Percentiles rank a stretch among this genome's conserved stretches.
Conservation (phyloP, 2,888 invertebrate genomes). For the Piscicola geometra region DNA sequence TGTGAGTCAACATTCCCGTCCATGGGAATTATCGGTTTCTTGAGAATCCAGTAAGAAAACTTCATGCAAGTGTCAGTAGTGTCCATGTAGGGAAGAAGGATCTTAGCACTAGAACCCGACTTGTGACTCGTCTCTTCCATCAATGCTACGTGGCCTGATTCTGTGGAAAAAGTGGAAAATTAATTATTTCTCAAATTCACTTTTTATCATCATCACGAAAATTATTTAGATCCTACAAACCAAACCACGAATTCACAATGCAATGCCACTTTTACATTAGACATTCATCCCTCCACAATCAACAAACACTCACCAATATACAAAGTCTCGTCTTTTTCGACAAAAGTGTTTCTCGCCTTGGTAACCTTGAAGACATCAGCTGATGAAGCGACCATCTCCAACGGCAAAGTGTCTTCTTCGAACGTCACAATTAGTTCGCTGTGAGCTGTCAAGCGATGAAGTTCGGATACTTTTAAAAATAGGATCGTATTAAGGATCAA, state of each 20-base stretch:
- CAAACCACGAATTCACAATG: no score
- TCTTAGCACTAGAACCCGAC: slow-evolving; percentile 33
- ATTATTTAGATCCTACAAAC: no score
- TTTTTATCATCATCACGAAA: no score
- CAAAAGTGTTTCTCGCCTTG: neutral
- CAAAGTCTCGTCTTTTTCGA: slow-evolving; percentile 32
- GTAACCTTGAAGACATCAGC: slow-evolving; percentile 14
- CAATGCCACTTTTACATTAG: no score
- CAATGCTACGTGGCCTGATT: slow-evolving; percentile 34
- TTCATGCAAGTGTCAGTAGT: slow-evolving; percentile 36
- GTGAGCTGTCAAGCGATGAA: neutral
- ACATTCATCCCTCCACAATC: neutral
- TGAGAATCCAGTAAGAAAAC: slow-evolving; percentile 37
- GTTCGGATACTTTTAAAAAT: no score
- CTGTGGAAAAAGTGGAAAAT: no score
- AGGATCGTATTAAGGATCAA: no score
- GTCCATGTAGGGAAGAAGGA: slow-evolving; percentile 33
- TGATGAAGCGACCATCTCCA: neutral
- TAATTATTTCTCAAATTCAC: no score
- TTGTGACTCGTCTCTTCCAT: slow-evolving; percentile 31
- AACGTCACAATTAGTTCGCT: slow-evolving; percentile 17
- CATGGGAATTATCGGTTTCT: neutral
- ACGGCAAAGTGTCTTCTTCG: slow-evolving; percentile 25
- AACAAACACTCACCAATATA: slow-evolving; percentile 21
- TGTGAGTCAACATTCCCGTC: neutral